phyloP scores from a whole-genome alignment of 2,888 invertebrate genomes.

The Calameuta idolon region DNA sequence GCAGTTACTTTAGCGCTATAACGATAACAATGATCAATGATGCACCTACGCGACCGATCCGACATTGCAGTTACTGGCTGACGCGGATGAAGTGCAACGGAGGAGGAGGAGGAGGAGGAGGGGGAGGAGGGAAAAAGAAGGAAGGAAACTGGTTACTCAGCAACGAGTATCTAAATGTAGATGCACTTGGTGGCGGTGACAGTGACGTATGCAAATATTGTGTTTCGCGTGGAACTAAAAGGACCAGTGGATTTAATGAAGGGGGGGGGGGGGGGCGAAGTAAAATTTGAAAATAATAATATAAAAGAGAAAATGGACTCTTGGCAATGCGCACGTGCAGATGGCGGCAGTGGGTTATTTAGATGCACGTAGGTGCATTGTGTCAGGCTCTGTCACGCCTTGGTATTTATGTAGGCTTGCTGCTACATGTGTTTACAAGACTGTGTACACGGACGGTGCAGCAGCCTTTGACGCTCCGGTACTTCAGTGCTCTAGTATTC shows the following conservation, averaged over 20 bases:
- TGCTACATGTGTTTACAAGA: neutral
- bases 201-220: neutral
- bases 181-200: neutral
- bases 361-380: neutral
- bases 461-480: neutral
- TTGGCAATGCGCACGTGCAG: neutral
- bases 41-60: neutral
- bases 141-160: too few species aligned
- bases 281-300: neutral
- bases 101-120: too few species aligned
- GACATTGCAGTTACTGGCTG: neutral
- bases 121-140: too few species aligned
- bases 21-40: neutral
- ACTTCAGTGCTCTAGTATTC: neutral
- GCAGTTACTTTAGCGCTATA: neutral
- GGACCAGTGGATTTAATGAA: neutral
- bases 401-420: neutral
- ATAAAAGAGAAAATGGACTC: neutral
- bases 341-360: neutral
- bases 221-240: neutral
- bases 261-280: neutral
- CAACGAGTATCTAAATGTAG: neutral
- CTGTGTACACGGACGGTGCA: neutral
- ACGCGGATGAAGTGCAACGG: too few species aligned
- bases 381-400: neutral